Evolutionary conservation across 2,113 vertebrate genomes (phyloP).

Genomic region (Heptranchias perlo): DNA sequence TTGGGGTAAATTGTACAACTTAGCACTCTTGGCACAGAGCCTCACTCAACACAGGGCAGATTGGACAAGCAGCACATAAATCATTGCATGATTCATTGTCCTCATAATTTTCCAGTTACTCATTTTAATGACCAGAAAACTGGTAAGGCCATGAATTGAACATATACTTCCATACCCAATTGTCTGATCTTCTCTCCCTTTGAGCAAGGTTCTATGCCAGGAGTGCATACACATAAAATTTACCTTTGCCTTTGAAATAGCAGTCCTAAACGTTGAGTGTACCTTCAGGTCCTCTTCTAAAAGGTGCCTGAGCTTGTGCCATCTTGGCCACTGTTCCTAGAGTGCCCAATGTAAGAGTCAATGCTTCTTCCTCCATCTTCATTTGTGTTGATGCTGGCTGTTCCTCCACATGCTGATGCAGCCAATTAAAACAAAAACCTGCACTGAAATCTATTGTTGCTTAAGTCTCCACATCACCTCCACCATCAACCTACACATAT

Average conservation of each 20-base stretch:
- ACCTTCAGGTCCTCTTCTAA: neutral
- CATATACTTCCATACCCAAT: neutral
- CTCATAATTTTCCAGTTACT: neutral
- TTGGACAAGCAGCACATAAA: neutral
- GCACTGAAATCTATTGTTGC: neutral
- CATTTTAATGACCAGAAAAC: neutral
- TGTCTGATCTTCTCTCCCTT: neutral
- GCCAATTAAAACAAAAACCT: neutral
- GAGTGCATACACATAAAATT: neutral
- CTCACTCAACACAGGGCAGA: neutral
- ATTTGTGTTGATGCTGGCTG: neutral
- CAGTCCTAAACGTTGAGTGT: neutral
- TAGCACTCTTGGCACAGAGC: neutral
- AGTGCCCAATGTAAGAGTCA: neutral
- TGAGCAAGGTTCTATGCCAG: neutral
- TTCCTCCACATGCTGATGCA: neutral
- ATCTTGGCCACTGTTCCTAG: neutral
- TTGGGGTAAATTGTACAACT: neutral
- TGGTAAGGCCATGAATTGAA: neutral
- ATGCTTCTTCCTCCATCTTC: neutral
- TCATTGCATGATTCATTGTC: neutral
- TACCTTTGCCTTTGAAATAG: neutral
- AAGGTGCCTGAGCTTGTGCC: neutral
- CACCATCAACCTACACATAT: neutral
- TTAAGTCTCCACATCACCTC: neutral